phyloP scores from a whole-genome alignment of 2,888 invertebrate genomes.

The Rotaria socialis region DNA sequence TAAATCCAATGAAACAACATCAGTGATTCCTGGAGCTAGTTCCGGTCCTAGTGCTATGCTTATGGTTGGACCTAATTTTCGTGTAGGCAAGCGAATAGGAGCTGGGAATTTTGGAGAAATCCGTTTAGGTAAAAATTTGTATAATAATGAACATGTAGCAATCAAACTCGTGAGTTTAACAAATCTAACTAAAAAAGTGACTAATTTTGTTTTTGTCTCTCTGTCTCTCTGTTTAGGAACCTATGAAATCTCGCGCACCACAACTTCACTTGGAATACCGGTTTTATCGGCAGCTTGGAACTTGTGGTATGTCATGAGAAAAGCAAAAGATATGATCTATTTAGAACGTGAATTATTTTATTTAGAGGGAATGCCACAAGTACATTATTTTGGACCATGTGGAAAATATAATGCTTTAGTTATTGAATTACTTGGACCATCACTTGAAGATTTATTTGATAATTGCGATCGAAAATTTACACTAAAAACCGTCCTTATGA shows the following conservation, averaged over 20 bases:
- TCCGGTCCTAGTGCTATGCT: slow-evolving; percentile 40
- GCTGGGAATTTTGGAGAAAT: slow-evolving; percentile 99
- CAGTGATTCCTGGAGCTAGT: not conserved
- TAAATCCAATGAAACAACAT: not conserved
- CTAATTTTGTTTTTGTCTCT: not conserved
- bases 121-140: slow-evolving; percentile 95
- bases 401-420: slow-evolving; percentile 99
- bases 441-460: slow-evolving; percentile 98
- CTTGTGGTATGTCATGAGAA: not conserved
- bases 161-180: slow-evolving; percentile 72
- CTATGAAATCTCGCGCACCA: slow-evolving; percentile 99
- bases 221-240: slow-evolving; percentile 66
- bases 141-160: slow-evolving; percentile 99
- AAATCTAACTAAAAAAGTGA: not conserved
- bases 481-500: slow-evolving; percentile 93
- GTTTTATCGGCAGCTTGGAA: slow-evolving; percentile 96
- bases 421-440: slow-evolving; percentile 96
- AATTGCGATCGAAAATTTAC: slow-evolving; percentile 95
- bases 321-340: no score
- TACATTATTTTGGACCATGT: slow-evolving; percentile 99
- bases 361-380: slow-evolving; percentile 92
- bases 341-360: slow-evolving; percentile 43
- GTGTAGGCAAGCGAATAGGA: slow-evolving; percentile 99
- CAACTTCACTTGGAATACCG: slow-evolving; percentile 99
- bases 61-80: slow-evolving; percentile 46